These are phyloP conservation scores for Pterocles gutturalis DNA, from an alignment of 2,113 vertebrate genomes.

Conservation along the genomic window DNA sequence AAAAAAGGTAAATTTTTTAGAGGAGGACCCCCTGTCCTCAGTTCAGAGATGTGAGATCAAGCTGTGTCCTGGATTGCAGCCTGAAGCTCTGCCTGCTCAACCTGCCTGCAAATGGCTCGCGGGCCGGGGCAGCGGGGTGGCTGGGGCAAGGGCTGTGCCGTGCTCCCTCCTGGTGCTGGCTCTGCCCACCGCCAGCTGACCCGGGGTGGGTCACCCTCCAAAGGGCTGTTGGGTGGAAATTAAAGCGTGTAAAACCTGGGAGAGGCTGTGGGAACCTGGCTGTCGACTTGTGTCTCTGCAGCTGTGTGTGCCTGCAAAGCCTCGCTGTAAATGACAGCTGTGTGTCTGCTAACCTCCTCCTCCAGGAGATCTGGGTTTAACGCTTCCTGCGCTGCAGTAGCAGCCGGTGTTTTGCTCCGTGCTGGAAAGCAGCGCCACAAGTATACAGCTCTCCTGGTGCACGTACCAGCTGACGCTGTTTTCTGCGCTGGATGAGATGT, in stretches of 20 bases:
- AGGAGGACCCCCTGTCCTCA: rapidly evolving
- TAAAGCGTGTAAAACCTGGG: not conserved
- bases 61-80: not conserved
- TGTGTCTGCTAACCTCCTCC: not conserved
- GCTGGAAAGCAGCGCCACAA: rapidly evolving
- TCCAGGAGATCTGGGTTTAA: not conserved
- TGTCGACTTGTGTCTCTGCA: not conserved
- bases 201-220: not conserved
- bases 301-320: not conserved
- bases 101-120: not conserved
- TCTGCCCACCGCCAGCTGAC: not conserved
- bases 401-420: not conserved
- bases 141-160: no score
- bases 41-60: not conserved
- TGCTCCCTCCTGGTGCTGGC: not conserved
- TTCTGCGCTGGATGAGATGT: not conserved
- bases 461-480: rapidly evolving
- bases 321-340: not conserved
- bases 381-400: not conserved
- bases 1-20: not conserved
- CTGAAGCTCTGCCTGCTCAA: not conserved
- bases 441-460: not conserved
- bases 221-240: not conserved
- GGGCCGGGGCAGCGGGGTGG: no score
- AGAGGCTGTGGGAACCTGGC: not conserved